Base-by-base conservation (phyloP, 2,888 invertebrate genomes). In the Tipula lateralis region DNA sequence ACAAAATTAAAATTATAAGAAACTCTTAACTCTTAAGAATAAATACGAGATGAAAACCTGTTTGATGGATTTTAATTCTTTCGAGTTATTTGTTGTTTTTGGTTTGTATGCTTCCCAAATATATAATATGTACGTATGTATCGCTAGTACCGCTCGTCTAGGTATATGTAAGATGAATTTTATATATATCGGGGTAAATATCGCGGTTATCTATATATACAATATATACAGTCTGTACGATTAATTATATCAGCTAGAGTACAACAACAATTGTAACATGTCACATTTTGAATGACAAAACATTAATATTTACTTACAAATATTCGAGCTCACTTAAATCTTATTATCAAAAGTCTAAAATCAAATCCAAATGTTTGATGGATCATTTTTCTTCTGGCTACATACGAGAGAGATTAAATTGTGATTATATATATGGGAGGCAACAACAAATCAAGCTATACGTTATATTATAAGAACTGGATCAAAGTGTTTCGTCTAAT, bases 11-110 rank as follows among this genome's bases (percentile, higher is more conserved):
- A 66, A 66, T 24, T 66, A 24, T 66, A 66, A 66, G 24, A 66
- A 66, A 66, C 50, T 66, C 66, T 66, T 24, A 66, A 66, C 66
- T 66, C 66, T 66, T 66, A n/a, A 66, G 66, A 66, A 66, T 66
- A 66, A 66, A 66, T 66, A 24, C 66, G 66, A 66, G 66, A 19
- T 66, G 19, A 66, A 66, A 66, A 24, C 66, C 24, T 24, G 24
- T 66, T 66, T 66, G 24, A 24, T 66, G 24, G 24, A 66, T 66
- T 66, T 66, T 66, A 66, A 9, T 66, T 66, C 66, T 66, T 66
- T 24, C 66, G 66, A 66, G 66, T 19, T 66, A 66, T 66, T 66
- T 66, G 24, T n/a, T n/a, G 66, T 66, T 66, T 66, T 66, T 66
- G 24, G 24, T 66, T 66, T 66, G 24, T 24, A 9, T 66, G 9